Conservation (phyloP, 92 coral and sea anemone species). For the Nematostella vectensis region DNA sequence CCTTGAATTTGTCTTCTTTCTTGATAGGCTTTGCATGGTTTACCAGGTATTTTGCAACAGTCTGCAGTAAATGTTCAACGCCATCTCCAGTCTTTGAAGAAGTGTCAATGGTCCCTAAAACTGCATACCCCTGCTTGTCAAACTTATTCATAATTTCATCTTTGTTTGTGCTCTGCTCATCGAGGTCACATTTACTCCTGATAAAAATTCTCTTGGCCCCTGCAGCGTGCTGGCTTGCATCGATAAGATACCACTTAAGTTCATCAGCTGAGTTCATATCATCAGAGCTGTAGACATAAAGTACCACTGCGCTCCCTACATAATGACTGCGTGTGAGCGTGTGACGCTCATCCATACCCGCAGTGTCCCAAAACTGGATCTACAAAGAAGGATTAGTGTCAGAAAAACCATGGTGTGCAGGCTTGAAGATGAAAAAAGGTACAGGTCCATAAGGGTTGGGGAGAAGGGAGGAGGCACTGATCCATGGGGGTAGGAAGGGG, state of each 20-base stretch:
- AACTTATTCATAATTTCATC: slow-evolving; percentile 12
- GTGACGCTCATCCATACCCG: slow-evolving; percentile 18
- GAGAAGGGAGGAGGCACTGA: too few species aligned
- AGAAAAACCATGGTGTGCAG: too few species aligned
- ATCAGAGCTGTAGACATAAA: slow-evolving; percentile 21
- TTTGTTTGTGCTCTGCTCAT: slow-evolving; percentile 7
- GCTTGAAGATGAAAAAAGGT: too few species aligned
- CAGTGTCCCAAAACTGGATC: slow-evolving; percentile 23
- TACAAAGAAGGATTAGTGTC: background rate
- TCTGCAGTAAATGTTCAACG: slow-evolving; percentile 3
- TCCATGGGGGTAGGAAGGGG: background rate
- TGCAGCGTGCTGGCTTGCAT: slow-evolving; percentile 12
- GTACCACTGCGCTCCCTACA: slow-evolving; percentile 4
- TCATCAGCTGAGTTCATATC: slow-evolving; percentile 18
- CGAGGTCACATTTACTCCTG: slow-evolving; percentile 17
- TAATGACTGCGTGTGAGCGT: slow-evolving; percentile 18
- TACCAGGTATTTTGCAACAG: slow-evolving; percentile 6
- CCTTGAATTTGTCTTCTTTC: background rate
- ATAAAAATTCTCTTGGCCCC: slow-evolving; percentile 17
- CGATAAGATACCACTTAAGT: slow-evolving; percentile 1
- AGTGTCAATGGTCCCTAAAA: background rate
- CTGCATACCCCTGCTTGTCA: background rate
- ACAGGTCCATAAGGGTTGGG: too few species aligned
- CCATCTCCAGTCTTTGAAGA: slow-evolving; percentile 18
- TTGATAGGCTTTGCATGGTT: slow-evolving; percentile 12